A percentile compares a stretch with the other conserved stretches of the same genome.
Evolutionary conservation across 2,888 invertebrate genomes (phyloP).

Genomic region (Dioctria linearis): DNA sequence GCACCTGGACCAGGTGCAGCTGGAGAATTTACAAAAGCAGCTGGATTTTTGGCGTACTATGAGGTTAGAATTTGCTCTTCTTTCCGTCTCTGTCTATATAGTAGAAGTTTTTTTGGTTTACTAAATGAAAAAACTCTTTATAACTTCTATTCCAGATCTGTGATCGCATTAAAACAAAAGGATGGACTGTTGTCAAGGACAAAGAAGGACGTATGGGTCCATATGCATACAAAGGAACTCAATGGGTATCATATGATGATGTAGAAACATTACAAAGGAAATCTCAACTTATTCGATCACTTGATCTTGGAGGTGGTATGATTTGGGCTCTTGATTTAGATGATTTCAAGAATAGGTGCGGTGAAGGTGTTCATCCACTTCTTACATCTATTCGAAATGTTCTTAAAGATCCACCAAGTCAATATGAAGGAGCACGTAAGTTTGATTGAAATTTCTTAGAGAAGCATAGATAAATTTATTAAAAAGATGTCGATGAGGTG

Average conservation of each 20-base stretch:
- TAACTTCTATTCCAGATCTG: constrained; percentile 76
- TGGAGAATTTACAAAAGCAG: constrained; percentile 88
- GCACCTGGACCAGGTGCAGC: constrained; percentile 85
- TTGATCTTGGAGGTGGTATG: constrained; percentile 90
- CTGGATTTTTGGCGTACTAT: constrained; percentile 90
- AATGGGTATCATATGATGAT: constrained; percentile 95
- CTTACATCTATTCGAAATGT: constrained; percentile 79
- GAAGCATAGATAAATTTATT: too few relatives aligned
- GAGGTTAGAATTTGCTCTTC: constrained; percentile 75
- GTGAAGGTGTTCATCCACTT: constrained; percentile 85
- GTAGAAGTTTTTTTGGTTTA: too few relatives aligned
- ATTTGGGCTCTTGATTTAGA: constrained; percentile 93
- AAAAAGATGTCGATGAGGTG: too few relatives aligned
- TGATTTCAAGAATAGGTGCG: constrained; percentile 86
- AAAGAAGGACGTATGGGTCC: constrained; percentile 86
- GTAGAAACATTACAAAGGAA: constrained; percentile 84
- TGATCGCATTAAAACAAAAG: constrained; percentile 82
- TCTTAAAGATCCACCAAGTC: constrained; percentile 38
- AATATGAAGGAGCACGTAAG: constrained; percentile 16
- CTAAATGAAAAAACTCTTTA: background rate
- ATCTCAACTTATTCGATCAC: constrained; percentile 82
- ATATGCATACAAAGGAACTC: constrained; percentile 87
- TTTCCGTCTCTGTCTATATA: background rate
- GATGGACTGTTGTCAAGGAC: constrained; percentile 87
- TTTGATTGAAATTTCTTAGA: background rate